These are phyloP conservation scores for Parazoanthus atlanticus DNA, from an alignment of 92 coral and sea anemone genomes.

Conservation along the genomic window DNA sequence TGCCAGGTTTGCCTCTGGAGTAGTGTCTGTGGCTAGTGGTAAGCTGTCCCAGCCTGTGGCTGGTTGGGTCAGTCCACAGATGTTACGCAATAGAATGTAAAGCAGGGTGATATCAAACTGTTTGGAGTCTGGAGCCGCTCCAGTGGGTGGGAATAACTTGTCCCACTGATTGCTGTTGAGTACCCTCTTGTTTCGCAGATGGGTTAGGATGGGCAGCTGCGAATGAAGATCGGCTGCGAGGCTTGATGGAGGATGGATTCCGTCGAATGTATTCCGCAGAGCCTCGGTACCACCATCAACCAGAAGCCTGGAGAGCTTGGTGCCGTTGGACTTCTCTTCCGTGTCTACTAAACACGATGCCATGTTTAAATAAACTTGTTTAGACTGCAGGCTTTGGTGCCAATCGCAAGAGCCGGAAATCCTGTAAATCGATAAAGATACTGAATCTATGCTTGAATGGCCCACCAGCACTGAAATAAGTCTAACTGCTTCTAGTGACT, in stretches of 20 bases:
- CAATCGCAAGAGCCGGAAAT: neutral
- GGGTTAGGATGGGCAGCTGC: slow-evolving; percentile 20
- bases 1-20: slow-evolving; percentile 64
- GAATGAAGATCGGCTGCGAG: slow-evolving; percentile 29
- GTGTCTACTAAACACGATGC: slow-evolving; percentile 47
- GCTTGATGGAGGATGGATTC: slow-evolving; percentile 38
- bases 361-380: slow-evolving; percentile 19
- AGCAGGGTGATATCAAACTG: slow-evolving; percentile 68
- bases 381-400: neutral
- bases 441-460: too few species aligned
- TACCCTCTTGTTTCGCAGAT: slow-evolving; percentile 40
- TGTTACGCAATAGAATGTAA: slow-evolving; percentile 57
- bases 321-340: slow-evolving; percentile 40
- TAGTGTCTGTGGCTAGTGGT: slow-evolving; percentile 56
- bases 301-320: slow-evolving; percentile 53
- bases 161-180: slow-evolving; percentile 61
- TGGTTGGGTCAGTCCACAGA: slow-evolving; percentile 60
- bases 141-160: slow-evolving; percentile 60
- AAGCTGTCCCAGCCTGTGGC: slow-evolving; percentile 53
- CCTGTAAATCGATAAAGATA: neutral
- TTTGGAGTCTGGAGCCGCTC: slow-evolving; percentile 50
- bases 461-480: too few species aligned
- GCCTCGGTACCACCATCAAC: slow-evolving; percentile 57
- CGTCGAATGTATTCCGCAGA: slow-evolving; percentile 46
- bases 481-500: too few species aligned